Evolutionary conservation across 2,888 invertebrate species (phyloP), one percentile per base, ranked within the genome.

Genomic region (Trissonchulus latispiculum): DNA sequence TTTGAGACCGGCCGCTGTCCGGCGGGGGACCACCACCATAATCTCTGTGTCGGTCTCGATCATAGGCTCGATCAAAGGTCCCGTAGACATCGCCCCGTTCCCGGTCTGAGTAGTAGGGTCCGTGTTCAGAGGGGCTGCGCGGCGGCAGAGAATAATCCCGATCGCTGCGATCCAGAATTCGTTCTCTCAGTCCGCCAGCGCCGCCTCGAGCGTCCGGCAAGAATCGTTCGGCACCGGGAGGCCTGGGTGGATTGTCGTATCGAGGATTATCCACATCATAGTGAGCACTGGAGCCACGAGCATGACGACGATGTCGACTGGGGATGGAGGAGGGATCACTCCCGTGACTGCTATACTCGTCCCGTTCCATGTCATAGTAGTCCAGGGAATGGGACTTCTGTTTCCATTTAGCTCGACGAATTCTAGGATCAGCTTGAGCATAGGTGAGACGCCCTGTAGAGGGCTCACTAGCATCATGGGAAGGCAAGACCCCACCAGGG

Each of bases 331-430:
- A 48, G 8, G 48, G 48, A 23, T 48, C 48, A 48, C 48, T 48
- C 8, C 48, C 48, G 48, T 48, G 48, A 48, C 48, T 48, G 48
- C 48, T 48, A 48, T 48, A 48, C 48, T 48, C 48, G 48, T 48
- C 48, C 48, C 48, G 8, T 23, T 68, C 69, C 33, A 33, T 36
- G 36, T 35, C 28, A n/a, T 68, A 36, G 36, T 72, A 68, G 31
- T 72, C 72, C 28, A 72, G 37, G 31, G 67, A 66, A 31, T 72
- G 67, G 2, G 72, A 72, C 35, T 72, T 72, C 70, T 72, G 48
- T 32, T 72, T 72, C 67, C 31, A 72, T 37, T 31, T 59, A 2
- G 33, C 8, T 61, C 72, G 15, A 15, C 68, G 28, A 68, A 32
- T n/a, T 32, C 72, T 68, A 31, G 72, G 32, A 69, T 71, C 66